phyloP scores from a whole-genome alignment of 2,113 vertebrate species.

The Solea senegalensis region DNA sequence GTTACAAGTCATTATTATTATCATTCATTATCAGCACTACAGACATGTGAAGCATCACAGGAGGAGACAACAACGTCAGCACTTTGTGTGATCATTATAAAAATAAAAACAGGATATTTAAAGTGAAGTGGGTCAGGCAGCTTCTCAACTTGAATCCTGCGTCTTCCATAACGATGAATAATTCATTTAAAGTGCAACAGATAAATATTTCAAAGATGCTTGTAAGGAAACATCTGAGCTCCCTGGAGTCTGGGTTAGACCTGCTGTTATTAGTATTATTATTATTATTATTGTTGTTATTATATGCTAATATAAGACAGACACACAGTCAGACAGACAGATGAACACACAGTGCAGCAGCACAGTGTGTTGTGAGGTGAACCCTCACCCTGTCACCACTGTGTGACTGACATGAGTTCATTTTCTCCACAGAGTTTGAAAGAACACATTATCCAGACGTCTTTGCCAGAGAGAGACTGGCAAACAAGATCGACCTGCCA shows the following conservation, averaged over 20 bases:
- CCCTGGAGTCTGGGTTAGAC: conserved; percentile 57
- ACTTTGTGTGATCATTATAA: conserved; percentile 25
- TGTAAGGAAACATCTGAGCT: conserved; percentile 69
- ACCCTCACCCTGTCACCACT: conserved; percentile 20
- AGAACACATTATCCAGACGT: conserved; percentile 89
- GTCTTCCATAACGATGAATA: conserved; percentile 67
- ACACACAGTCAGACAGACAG: too few species aligned
- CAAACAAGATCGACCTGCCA: conserved; percentile 87
- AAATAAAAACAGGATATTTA: too few species aligned
- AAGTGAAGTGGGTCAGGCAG: conserved; percentile 40
- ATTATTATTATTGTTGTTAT: too few species aligned
- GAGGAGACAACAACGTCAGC: conserved; percentile 52
- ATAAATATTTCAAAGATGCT: conserved; percentile 78
- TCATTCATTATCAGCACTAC: background rate
- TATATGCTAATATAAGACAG: too few species aligned
- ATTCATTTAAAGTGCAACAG: conserved; percentile 77
- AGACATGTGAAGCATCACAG: conserved; percentile 5
- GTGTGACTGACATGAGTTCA: conserved; percentile 48
- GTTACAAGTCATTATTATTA: background rate
- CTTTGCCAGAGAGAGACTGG: conserved; percentile 86
- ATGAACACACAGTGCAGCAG: too few species aligned
- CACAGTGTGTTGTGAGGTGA: too few species aligned
- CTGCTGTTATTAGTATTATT: conserved; percentile 6
- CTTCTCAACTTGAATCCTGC: conserved; percentile 65
- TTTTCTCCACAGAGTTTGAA: conserved; percentile 84